These are phyloP conservation scores for Spilarctia lutea DNA, from an alignment of 2,888 invertebrate species.

Conservation along the genomic window DNA sequence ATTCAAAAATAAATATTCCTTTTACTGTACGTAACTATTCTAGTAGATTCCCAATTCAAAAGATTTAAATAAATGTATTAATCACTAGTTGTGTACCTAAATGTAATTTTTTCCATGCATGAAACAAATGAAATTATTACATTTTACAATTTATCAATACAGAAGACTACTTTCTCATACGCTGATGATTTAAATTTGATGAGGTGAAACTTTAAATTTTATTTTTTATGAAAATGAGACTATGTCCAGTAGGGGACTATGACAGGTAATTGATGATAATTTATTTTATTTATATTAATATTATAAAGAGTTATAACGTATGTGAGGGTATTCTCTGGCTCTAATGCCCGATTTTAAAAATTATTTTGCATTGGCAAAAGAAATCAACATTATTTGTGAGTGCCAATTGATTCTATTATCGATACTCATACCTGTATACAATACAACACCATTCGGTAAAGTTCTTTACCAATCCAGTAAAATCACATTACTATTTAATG, in stretches of 20 bases:
- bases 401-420: too few species aligned
- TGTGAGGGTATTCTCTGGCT: too few species aligned
- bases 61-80: background rate
- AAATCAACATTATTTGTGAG: too few species aligned
- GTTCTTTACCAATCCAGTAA: background rate
- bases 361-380: too few species aligned
- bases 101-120: background rate
- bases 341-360: too few species aligned
- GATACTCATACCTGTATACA: too few species aligned
- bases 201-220: background rate
- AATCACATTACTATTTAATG: background rate
- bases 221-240: too few species aligned
- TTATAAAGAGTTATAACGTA: too few species aligned
- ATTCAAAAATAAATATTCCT: constrained; percentile 24
- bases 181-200: background rate
- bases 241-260: background rate
- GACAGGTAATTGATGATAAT: too few species aligned
- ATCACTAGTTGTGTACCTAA: background rate
- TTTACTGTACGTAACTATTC: constrained; percentile 15
- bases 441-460: too few species aligned
- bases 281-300: too few species aligned
- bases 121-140: background rate
- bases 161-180: background rate
- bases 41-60: background rate
- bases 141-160: background rate